Percentiles rank a stretch among this genome's conserved stretches.
Conservation (phyloP, 2,113 vertebrate genomes). For the Phylloscopus trochilus region DNA sequence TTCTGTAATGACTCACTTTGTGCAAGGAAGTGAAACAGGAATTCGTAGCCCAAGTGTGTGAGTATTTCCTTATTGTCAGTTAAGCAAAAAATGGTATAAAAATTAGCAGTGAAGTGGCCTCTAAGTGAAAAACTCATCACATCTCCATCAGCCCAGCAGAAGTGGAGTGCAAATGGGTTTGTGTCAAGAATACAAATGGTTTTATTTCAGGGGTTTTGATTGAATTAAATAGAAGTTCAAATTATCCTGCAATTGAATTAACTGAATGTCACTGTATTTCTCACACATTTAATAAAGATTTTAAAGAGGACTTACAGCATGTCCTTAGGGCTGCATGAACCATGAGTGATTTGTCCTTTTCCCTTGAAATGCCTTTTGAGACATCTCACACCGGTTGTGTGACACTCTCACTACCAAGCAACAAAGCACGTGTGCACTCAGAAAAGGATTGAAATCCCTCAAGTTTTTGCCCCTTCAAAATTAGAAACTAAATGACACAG, state of each 20-base stretch:
- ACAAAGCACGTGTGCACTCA: not conserved
- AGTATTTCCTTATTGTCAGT: not conserved
- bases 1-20: not conserved
- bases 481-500: not conserved
- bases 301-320: not conserved
- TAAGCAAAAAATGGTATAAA: slow-evolving; percentile 16
- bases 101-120: slow-evolving; percentile 18
- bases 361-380: not conserved
- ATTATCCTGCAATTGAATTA: slow-evolving; percentile 20
- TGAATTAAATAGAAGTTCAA: slow-evolving; percentile 10
- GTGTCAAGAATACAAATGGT: not conserved
- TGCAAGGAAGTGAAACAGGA: not conserved
- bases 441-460: not conserved
- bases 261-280: slow-evolving; percentile 8
- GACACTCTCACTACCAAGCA: not conserved
- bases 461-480: not conserved
- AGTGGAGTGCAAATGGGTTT: not conserved
- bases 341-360: not conserved
- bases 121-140: slow-evolving; percentile 20
- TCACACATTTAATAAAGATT: slow-evolving; percentile 9
- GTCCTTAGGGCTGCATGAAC: not conserved
- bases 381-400: not conserved
- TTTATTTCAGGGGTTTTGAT: slow-evolving; percentile 12
- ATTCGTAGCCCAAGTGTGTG: not conserved
- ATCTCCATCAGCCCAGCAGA: not conserved